phyloP scores from a whole-genome alignment of 2,888 invertebrate genomes.

The Brenthis ino region DNA sequence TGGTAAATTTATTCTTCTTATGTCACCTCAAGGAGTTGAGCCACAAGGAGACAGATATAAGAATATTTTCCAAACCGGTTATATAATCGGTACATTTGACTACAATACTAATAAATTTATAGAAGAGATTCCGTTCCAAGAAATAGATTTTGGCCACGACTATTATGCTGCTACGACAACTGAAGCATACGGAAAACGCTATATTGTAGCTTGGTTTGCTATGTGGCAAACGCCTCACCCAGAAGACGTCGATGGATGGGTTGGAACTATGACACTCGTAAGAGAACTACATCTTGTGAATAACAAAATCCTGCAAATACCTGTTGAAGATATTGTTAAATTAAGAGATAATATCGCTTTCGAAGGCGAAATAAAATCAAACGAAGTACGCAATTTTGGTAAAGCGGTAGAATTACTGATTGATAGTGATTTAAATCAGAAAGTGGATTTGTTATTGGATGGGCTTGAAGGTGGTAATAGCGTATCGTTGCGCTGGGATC shows the following conservation, averaged over 20 bases:
- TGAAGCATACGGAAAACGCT: constrained; percentile 62
- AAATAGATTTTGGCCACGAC: constrained; percentile 74
- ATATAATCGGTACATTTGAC: constrained; percentile 70
- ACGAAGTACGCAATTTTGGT: constrained; percentile 50
- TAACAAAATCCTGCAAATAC: constrained; percentile 61
- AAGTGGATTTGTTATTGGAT: constrained; percentile 56
- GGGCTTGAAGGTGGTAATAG: constrained; percentile 60
- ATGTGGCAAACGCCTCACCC: constrained; percentile 70
- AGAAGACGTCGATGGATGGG: constrained; percentile 72
- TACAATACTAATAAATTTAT: constrained; percentile 68
- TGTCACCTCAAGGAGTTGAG: constrained; percentile 72
- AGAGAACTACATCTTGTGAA: constrained; percentile 63
- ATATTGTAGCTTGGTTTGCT: constrained; percentile 69
- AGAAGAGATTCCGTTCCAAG: constrained; percentile 64
- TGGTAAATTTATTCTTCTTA: constrained; percentile 67
- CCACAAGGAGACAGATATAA: constrained; percentile 70
- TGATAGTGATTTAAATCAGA: constrained; percentile 51
- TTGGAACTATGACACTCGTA: constrained; percentile 68
- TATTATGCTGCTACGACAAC: constrained; percentile 75
- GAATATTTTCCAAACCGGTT: constrained; percentile 68
- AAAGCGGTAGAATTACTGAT: constrained; percentile 65
- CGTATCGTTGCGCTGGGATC: constrained; percentile 58
- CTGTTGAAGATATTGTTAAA: constrained; percentile 55
- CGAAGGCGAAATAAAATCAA: constrained; percentile 47
- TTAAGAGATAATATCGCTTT: constrained; percentile 53